Evolutionary conservation across 2,797 vertebrate species (phyloP), one percentile per base, ranked within the genome.

Genomic region (Centropyge bicolor): DNA sequence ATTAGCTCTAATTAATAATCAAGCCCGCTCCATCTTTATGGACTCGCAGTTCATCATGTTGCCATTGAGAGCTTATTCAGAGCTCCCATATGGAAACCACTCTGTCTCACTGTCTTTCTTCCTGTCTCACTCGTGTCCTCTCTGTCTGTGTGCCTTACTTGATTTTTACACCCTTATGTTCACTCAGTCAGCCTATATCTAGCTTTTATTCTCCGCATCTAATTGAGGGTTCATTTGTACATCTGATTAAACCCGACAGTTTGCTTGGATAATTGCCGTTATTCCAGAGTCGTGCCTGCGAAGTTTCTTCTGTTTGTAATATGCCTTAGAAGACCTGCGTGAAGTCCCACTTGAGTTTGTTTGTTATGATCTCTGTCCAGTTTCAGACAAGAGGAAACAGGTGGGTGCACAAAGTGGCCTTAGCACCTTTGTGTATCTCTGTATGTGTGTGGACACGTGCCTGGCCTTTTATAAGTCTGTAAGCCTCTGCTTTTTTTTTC

Each of bases 1-100:
- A 92, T 93, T 88, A 93, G 70, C 80, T 81, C 38, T 87, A 88
- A 92, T 90, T 90, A 91, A 91, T 92, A 88, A 86, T 85, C 66
- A 64, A 72, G 69, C 61, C 70, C 0, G 52, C 79, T 75, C 49
- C 55, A 74, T 88, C 70, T 88, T 81, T 78, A 83, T 78, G 64
- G 70, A 64, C 80, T 62, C 57, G 22, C 31, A 41, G 70, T 90
- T 89, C 59, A 86, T 89, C 71, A 57, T 76, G 65, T 65, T 75
- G 27, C 71, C 56, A 59, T 41, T 72, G 63, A 70, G 77, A 75
- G 63, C 46, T 72, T 41, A 40, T 70, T 77, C 66, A 86, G 48
- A 55, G 57, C 61, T 74, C 57, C 43, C 55, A 6, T 22, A 52
- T 70, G 65, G 65, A 86, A 78, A 72, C 54, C 20, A 2, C 54